A percentile compares a stretch with the other conserved stretches of the same genome.
These are phyloP conservation scores for Porites divaricata DNA, from an alignment of 92 coral and sea anemone species.

Conservation along the genomic window DNA sequence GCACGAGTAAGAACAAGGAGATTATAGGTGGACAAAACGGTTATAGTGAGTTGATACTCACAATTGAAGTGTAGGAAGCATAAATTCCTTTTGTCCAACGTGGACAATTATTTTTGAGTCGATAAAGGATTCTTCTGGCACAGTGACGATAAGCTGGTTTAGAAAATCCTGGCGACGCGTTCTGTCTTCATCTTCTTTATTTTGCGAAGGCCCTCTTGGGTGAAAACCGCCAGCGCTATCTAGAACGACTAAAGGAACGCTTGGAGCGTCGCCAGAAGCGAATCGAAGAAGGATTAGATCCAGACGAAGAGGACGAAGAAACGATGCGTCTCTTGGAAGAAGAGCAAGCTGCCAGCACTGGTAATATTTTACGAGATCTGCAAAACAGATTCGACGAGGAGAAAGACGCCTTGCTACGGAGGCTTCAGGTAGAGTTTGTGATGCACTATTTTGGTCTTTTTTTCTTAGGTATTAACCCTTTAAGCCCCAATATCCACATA, in stretches of 20 bases:
- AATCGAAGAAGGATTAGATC: conserved; percentile 86
- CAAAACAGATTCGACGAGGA: conserved; percentile 96
- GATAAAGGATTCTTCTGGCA: too few relatives aligned
- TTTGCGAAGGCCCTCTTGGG: conserved; percentile 77
- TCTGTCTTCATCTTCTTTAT: background rate
- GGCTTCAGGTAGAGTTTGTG: conserved; percentile 72
- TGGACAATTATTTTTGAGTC: too few relatives aligned
- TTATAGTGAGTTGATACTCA: too few relatives aligned
- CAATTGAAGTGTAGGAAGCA: too few relatives aligned
- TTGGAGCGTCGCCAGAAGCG: conserved; percentile 83
- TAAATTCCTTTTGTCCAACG: too few relatives aligned
- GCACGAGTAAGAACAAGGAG: too few relatives aligned
- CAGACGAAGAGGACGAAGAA: conserved; percentile 91
- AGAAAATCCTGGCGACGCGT: background rate
- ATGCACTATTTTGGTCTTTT: background rate
- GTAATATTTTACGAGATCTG: conserved; percentile 92
- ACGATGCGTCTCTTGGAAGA: conserved; percentile 80
- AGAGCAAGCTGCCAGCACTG: conserved; percentile 76
- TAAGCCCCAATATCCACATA: too few relatives aligned
- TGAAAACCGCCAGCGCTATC: conserved; percentile 90
- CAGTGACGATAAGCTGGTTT: background rate
- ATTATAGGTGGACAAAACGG: too few relatives aligned
- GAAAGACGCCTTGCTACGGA: conserved; percentile 84
- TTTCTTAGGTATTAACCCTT: too few relatives aligned
- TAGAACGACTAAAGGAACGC: conserved; percentile 82